Base-by-base conservation (phyloP, 2,113 vertebrate species). In the Tachysurus vachellii region DNA sequence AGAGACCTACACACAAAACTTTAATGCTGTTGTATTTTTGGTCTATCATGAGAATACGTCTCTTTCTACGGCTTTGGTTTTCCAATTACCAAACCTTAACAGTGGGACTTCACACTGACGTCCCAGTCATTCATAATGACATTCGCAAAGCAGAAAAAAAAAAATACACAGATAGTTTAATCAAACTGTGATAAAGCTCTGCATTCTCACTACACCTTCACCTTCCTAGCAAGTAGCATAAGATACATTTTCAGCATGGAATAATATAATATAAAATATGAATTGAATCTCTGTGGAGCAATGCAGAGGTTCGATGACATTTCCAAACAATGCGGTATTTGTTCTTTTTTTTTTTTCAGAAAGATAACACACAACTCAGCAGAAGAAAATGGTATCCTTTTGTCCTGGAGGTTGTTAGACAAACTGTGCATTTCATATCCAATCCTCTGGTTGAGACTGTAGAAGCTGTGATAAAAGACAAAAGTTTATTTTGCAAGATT, bases 261-360 rank as follows among this genome's bases (percentile, higher is more conserved):
- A 53, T 83, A 66, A 83, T 64, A 83, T 66, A 53, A 66, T 83
- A 83, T 82, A 64, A 62, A 62, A 82, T 83, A 47, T 66, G 81
- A 66, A 53, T 21, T 19, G 16, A 64, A 66, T 50, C 81, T 83
- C 62, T 66, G 81, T 66, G 44, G 81, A 83, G 66, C 61, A 83
- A 47, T 83, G 81, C 61, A 66, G 61, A 26, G 14, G 44, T 50
- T 83, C 81, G 1, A 83, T 83, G 61, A 66, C 81, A 66, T 83
- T 83, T 83, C 26, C 81, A 83, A 66, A 83, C 42, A 83, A 83
- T 83, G 61, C 61, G 66, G n/a, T 83, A 83, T 83, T 66, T 83
- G 81, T 66, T 83, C 59, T 36, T 14, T 47, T 62, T 50, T 26
- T 13, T 6, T 44, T 50, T 6, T 13, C 42, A 28, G 61, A 66